Conservation (phyloP, 2,888 invertebrate species). For the Apocheima hispidaria region DNA sequence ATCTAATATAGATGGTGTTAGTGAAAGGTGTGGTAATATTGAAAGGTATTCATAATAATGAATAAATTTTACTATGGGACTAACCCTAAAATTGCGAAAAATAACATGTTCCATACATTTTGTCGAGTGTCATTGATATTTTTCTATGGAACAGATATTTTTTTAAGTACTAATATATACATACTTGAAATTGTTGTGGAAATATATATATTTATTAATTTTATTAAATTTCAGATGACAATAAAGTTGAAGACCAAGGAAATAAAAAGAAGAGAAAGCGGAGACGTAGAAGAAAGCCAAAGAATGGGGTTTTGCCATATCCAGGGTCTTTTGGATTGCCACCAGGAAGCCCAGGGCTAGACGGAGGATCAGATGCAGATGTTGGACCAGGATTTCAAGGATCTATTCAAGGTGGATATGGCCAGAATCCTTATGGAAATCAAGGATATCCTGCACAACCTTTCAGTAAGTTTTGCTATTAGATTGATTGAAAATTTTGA, state of each 20-base stretch:
- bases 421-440: slow-evolving; percentile 26
- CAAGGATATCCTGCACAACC: slow-evolving; percentile 27
- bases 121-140: no score
- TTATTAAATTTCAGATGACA: slow-evolving; percentile 41
- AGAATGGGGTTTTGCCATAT: slow-evolving; percentile 38
- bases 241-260: slow-evolving; percentile 40
- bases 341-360: slow-evolving; percentile 34
- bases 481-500: no score
- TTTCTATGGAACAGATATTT: no score
- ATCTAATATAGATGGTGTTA: no score
- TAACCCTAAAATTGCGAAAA: no score
- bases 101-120: no score
- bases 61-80: no score
- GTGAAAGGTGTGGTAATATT: no score
- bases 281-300: slow-evolving; percentile 57
- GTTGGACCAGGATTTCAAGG: slow-evolving; percentile 41
- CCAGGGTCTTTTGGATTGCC: slow-evolving; percentile 6
- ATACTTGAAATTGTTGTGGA: background rate
- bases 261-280: slow-evolving; percentile 55
- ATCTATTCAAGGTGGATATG: slow-evolving; percentile 30
- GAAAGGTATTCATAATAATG: no score
- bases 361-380: slow-evolving; percentile 28
- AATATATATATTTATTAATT: background rate
- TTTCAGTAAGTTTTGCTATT: slow-evolving; percentile 30
- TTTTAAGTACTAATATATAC: no score